phyloP scores from a whole-genome alignment of 2,888 invertebrate genomes.

The Lathronympha strigana region DNA sequence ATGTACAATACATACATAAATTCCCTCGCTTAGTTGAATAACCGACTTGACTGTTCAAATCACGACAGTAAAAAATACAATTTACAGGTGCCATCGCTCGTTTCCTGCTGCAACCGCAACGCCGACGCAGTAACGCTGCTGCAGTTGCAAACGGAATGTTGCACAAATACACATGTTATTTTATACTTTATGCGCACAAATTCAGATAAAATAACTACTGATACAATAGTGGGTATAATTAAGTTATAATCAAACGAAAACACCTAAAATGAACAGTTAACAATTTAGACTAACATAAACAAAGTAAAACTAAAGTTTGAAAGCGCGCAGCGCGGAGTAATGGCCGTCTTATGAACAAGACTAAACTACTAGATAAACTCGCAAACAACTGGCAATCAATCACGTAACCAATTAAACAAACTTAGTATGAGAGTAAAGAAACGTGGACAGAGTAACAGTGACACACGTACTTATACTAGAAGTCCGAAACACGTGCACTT shows the following conservation, averaged over 20 bases:
- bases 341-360: conserved; percentile 17
- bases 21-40: too few species aligned
- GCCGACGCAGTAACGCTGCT: too few species aligned
- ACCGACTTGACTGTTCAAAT: too few species aligned
- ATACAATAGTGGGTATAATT: too few species aligned
- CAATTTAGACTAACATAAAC: neutral
- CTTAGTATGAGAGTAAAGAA: neutral
- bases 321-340: neutral
- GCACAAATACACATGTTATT: too few species aligned
- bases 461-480: neutral
- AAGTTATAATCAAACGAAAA: neutral
- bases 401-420: conserved; percentile 31
- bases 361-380: conserved; percentile 32
- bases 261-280: conserved; percentile 1
- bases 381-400: conserved; percentile 18
- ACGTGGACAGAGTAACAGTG: neutral
- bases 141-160: too few species aligned
- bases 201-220: neutral
- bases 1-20: too few species aligned
- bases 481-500: too few species aligned
- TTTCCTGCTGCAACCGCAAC: too few species aligned
- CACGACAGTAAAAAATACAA: too few species aligned
- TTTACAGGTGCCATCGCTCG: too few species aligned
- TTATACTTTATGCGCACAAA: neutral
- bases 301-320: conserved; percentile 6